These are phyloP conservation scores for Allophyes oxyacanthae DNA, from an alignment of 2,888 invertebrate species.

Conservation along the genomic window DNA sequence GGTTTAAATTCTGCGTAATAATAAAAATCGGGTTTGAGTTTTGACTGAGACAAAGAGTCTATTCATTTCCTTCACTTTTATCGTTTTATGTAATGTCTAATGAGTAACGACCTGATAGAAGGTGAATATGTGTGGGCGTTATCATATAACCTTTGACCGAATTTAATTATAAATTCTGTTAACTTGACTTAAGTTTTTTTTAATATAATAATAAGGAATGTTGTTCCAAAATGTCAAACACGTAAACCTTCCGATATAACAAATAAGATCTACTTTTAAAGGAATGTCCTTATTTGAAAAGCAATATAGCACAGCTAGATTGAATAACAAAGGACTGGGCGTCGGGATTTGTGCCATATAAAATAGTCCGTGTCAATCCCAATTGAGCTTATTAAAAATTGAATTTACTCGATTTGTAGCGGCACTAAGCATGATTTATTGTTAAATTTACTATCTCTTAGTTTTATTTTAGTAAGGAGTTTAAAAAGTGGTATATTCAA, in stretches of 20 bases:
- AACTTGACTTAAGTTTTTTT: neutral
- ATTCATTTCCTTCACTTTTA: neutral
- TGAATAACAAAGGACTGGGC: slow-evolving; percentile 69
- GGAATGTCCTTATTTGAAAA: slow-evolving; percentile 46
- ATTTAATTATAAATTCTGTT: slow-evolving; percentile 12
- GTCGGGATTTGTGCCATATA: slow-evolving; percentile 72
- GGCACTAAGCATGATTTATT: slow-evolving; percentile 75
- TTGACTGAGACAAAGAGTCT: too few relatives aligned
- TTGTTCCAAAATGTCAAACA: slow-evolving; percentile 19
- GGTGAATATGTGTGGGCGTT: slow-evolving; percentile 30
- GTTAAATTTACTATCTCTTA: slow-evolving; percentile 45
- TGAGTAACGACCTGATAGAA: slow-evolving; percentile 14
- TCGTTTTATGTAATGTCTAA: slow-evolving; percentile 1
- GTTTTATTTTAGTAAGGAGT: slow-evolving; percentile 2
- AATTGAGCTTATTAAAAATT: slow-evolving; percentile 86
- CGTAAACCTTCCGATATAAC: slow-evolving; percentile 26
- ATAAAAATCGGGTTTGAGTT: too few relatives aligned
- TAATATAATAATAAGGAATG: slow-evolving; percentile 15
- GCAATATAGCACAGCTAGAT: slow-evolving; percentile 59
- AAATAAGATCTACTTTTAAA: slow-evolving; percentile 33
- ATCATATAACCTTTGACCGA: slow-evolving; percentile 38
- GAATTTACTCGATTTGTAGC: slow-evolving; percentile 73
- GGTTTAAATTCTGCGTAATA: neutral
- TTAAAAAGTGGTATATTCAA: too few relatives aligned
- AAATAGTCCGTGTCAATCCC: slow-evolving; percentile 80